phyloP scores from a whole-genome alignment of 2,888 invertebrate genomes.

The Labia minor region DNA sequence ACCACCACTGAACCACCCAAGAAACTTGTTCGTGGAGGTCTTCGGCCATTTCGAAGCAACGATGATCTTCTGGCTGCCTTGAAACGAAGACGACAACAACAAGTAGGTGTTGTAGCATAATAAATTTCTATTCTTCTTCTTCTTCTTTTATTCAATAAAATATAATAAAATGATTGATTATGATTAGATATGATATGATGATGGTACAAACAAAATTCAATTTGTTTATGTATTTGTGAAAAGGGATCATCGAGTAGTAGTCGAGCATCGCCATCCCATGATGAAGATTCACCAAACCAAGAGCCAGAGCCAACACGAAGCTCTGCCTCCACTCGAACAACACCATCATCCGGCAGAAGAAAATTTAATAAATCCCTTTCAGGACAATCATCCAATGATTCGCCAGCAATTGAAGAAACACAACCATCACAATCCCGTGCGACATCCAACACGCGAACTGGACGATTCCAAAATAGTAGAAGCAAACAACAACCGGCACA shows the following conservation, averaged over 20 bases:
- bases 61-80: slow-evolving; percentile 61
- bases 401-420: background rate
- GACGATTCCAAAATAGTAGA: background rate
- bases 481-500: background rate
- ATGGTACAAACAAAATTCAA: no score
- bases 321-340: background rate
- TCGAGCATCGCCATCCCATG: background rate
- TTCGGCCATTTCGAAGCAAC: slow-evolving; percentile 67
- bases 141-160: no score
- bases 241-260: no score
- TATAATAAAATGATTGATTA: no score
- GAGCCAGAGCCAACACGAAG: background rate
- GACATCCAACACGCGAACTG: background rate
- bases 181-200: no score
- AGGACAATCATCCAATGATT: background rate
- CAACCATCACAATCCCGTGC: background rate
- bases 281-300: background rate
- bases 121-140: no score
- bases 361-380: background rate
- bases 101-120: slow-evolving; percentile 19
- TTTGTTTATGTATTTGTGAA: no score
- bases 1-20: slow-evolving; percentile 61
- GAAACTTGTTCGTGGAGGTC: slow-evolving; percentile 47
- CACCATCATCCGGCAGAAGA: background rate
- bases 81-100: slow-evolving; percentile 57